phyloP scores from a whole-genome alignment of 2,888 invertebrate genomes.

The Plebejus melissa region DNA sequence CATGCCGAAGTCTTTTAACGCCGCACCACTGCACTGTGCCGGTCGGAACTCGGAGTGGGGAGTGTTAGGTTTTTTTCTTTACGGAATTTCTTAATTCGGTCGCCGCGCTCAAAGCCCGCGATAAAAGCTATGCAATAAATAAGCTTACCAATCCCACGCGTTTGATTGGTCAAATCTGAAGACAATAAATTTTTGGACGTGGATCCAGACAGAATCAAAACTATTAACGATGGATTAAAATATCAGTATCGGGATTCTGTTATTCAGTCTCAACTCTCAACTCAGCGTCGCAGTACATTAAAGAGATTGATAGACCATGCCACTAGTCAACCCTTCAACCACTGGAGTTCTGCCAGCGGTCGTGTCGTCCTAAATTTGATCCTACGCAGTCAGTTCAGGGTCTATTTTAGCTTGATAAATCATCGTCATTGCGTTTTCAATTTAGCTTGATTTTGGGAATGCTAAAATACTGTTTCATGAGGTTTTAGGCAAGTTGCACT shows the following conservation, averaged over 20 bases:
- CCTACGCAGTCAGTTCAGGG: not conserved
- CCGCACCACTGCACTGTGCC: no score
- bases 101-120: no score
- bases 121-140: no score
- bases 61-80: no score
- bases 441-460: not conserved
- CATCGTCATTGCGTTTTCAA: not conserved
- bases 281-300: not conserved
- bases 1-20: no score
- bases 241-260: not conserved
- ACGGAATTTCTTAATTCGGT: no score
- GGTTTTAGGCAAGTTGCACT: not conserved
- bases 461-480: not conserved
- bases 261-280: not conserved
- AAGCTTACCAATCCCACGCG: no score
- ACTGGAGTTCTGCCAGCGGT: not conserved
- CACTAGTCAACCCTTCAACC: constrained; percentile 6
- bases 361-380: not conserved
- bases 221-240: not conserved
- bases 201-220: no score
- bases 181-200: no score
- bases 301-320: constrained; percentile 8
- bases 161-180: no score
- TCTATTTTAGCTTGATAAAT: not conserved
- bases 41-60: no score